Evolutionary conservation across 1,140 invertebrate species (phyloP).

Genomic region (Eupristina koningsbergeri): DNA sequence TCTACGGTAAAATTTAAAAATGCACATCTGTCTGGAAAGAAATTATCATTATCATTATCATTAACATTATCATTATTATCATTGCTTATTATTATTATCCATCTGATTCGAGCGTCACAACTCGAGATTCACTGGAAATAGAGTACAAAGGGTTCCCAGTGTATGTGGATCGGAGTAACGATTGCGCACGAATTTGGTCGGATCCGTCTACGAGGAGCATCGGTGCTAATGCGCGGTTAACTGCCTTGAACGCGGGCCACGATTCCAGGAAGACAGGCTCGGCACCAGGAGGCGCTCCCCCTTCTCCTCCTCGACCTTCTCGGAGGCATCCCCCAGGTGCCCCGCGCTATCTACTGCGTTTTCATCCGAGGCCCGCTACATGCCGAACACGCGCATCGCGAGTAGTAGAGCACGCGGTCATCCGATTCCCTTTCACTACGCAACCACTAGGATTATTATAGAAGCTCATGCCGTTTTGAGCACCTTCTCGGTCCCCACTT

Average conservation of each 20-base stretch:
- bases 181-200: neutral
- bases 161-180: neutral
- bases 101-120: no score
- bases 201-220: neutral
- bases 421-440: slow-evolving; percentile 49
- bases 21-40: no score
- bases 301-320: no score
- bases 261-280: neutral
- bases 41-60: no score
- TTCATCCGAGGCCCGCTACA: slow-evolving; percentile 2
- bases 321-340: neutral
- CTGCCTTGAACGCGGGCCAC: no score
- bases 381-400: slow-evolving; percentile 12
- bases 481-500: neutral
- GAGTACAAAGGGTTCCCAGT: no score
- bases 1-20: no score
- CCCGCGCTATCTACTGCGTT: slow-evolving; percentile 21
- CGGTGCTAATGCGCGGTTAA: neutral
- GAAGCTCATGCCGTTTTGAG: neutral
- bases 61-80: no score
- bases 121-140: no score
- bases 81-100: no score
- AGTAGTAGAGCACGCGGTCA: slow-evolving; percentile 47
- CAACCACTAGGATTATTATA: slow-evolving; percentile 31
- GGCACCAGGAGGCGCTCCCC: neutral